Evolutionary conservation across 1,140 invertebrate species (phyloP).

Genomic region (Pantala flavescens): DNA sequence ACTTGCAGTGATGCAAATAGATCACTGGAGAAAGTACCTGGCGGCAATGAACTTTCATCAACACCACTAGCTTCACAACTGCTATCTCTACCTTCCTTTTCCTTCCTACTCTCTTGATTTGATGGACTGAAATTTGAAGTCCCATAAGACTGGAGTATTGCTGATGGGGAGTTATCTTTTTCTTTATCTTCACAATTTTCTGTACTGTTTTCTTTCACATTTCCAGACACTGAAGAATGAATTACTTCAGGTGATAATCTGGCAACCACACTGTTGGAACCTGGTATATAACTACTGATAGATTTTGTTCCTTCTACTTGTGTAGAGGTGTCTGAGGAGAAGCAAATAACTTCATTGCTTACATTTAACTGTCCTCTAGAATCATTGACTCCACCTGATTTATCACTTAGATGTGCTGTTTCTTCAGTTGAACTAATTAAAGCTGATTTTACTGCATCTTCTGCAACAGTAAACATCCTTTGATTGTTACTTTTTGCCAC

Average conservation of each 20-base stretch:
- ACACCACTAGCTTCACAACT: neutral
- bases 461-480: neutral
- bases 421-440: neutral
- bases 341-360: no score
- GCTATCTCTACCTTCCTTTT: neutral
- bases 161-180: neutral
- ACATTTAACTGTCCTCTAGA: no score
- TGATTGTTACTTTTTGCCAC: neutral
- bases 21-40: conserved; percentile 55
- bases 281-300: no score
- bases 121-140: neutral
- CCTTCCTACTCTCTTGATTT: neutral
- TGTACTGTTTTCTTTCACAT: neutral
- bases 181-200: neutral
- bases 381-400: no score
- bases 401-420: neutral
- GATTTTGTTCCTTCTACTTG: no score
- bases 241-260: no score
- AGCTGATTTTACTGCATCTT: neutral
- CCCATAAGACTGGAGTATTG: neutral
- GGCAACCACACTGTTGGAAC: no score
- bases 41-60: neutral
- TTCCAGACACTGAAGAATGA: neutral
- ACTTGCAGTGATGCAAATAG: conserved; percentile 57
- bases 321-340: no score